phyloP scores from a whole-genome alignment of 2,797 vertebrate species.

The Smutsia temminckii region DNA sequence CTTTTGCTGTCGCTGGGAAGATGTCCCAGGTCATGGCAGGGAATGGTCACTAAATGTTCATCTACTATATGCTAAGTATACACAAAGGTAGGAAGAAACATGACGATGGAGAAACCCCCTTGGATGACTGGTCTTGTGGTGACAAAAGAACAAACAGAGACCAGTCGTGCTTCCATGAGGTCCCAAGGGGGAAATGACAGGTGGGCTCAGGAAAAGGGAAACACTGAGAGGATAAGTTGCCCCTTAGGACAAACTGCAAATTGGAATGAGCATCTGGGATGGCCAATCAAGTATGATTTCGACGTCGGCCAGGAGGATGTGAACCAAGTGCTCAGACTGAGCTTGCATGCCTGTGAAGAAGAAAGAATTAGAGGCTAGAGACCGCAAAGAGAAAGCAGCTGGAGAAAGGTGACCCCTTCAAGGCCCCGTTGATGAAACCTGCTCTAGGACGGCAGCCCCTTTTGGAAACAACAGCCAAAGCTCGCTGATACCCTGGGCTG shows the following conservation, averaged over 20 bases:
- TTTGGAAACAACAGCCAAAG: background rate
- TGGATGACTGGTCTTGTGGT: background rate
- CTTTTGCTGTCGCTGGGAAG: background rate
- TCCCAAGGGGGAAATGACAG: background rate
- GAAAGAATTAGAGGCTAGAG: background rate
- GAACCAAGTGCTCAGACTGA: background rate
- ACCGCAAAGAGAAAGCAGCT: background rate
- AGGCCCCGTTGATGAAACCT: background rate
- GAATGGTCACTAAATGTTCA: background rate
- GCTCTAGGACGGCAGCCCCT: background rate
- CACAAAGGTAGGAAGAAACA: background rate
- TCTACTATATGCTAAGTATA: background rate
- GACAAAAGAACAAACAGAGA: background rate
- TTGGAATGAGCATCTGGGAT: constrained; percentile 30
- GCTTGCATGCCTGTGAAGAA: background rate
- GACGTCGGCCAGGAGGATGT: background rate
- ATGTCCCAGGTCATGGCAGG: background rate
- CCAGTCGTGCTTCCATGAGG: background rate
- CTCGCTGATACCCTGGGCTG: constrained; percentile 27
- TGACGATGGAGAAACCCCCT: background rate
- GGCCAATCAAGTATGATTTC: background rate
- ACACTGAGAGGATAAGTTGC: background rate
- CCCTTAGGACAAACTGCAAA: background rate
- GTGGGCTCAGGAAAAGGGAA: constrained; percentile 23
- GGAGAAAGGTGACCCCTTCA: background rate